Evolutionary conservation across 2,113 vertebrate genomes (phyloP), one percentile per base, ranked within the genome.

Genomic region (Stigmatopora argus): DNA sequence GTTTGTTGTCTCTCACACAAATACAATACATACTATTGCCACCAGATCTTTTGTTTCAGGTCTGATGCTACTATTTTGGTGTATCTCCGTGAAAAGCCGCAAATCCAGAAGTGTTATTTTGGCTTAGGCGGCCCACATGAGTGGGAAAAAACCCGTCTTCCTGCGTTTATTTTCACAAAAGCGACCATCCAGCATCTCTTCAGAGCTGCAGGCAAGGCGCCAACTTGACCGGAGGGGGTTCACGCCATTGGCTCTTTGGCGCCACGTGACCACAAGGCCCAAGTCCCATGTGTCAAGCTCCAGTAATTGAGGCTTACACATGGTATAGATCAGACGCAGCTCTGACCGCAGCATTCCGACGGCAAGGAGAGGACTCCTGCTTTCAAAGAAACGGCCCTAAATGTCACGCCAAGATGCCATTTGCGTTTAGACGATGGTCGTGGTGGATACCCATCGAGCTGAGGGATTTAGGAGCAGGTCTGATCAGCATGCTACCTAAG

Each of bases 241-340:
- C 64, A 61, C 10, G 1, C 7, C 64, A 89, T 89, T 88, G 88
- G 88, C 72, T 71, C 14, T 31, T 0, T n/a, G 34, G 0, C 15
- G 18, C 69, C 88, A 89, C 46, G 81, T 88, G 88, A 82, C 84
- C 69, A 69, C 81, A 76, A 51, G 77, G 49, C 80, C 68, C 72
- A 72, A 71, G 81, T 87, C 86, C 85, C 83, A 67, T 66, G 82
- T 87, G 85, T 81, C 77, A 73, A 79, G 73, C 78, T 74, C 70
- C 77, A 70, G 85, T 88, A 84, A 87, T 83, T 87, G 82, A 87
- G 60, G 85, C 81, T 82, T 87, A 85, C 88, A 89, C 86, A 87
- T 89, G 88, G 88, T 88, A 87, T 85, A 86, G 85, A 89, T 89
- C 88, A 89, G 86, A 86, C 66, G 69, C 65, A 83, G 84, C 75